Evolutionary conservation across 2,888 invertebrate species (phyloP).

Genomic region (Drosophila differens): DNA sequence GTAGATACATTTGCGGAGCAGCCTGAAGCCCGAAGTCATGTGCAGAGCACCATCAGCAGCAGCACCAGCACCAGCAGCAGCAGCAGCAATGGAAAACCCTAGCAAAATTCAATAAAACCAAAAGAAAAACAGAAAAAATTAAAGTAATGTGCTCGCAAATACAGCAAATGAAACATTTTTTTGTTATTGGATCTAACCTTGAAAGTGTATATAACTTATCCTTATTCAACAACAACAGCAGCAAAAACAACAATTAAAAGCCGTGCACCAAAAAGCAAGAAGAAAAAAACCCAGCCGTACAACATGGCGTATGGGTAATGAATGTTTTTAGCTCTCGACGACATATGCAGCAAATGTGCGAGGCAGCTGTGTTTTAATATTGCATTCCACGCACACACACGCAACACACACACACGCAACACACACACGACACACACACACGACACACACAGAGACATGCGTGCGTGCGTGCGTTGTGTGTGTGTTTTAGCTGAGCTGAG

Average conservation of each 20-base stretch:
- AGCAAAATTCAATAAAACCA: constrained; percentile 20
- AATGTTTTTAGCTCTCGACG: constrained; percentile 48
- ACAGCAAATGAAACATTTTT: constrained; percentile 39
- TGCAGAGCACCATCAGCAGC: constrained; percentile 38
- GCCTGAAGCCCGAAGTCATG: constrained; percentile 59
- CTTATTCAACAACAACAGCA: constrained; percentile 5
- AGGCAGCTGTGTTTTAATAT: constrained; percentile 48
- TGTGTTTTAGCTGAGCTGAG: constrained; percentile 14
- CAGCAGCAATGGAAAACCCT: constrained; percentile 24
- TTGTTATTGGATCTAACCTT: constrained; percentile 73
- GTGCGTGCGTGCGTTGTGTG: constrained; percentile 20
- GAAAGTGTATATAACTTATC: constrained; percentile 41
- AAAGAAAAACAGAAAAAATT: neutral
- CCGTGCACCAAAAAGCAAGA: constrained; percentile 53
- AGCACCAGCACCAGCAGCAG: constrained; percentile 3
- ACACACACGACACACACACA: constrained; percentile 4
- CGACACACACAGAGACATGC: constrained; percentile 8
- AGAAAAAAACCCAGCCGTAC: constrained; percentile 50
- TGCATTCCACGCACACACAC: constrained; percentile 34
- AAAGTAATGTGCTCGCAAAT: constrained; percentile 37
- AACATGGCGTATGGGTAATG: constrained; percentile 69
- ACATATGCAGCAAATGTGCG: constrained; percentile 66
- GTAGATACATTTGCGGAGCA: constrained; percentile 47
- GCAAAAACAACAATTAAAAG: constrained; percentile 13
- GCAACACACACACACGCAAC: constrained; percentile 1